Evolutionary conservation across 1,140 invertebrate genomes (phyloP), one percentile per base, ranked within the genome.

Genomic region (Pogonomyrmex californicus): DNA sequence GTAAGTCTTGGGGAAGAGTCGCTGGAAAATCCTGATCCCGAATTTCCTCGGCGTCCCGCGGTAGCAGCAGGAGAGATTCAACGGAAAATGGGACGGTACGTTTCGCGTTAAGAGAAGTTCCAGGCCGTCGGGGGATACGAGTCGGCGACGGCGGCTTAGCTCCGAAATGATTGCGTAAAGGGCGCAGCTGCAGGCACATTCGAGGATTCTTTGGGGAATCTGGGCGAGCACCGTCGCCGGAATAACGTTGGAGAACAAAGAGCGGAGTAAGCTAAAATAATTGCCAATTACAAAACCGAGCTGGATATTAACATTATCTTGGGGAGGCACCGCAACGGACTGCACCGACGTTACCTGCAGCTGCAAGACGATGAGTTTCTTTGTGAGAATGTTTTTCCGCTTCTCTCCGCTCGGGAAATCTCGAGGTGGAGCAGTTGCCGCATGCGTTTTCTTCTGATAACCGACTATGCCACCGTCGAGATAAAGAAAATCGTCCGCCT

Each of bases 271-370:
- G 91, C 91, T 87, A 82, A 92, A 92, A 93, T 93, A 93, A 93
- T 93, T 93, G 92, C 85, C 92, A 93, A 92, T 93, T 93, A 93
- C 87, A 92, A 92, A 93, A 87, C 90, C 89, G 83, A 88, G 91
- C 82, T 47, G 88, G 90, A 93, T 93, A 93, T 93, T 92, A 92
- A 91, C 92, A 92, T 93, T 93, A 93, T 93, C 92, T 93, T 63
- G 62, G 58, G 66, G 36, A 54, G 70, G 51, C 47, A 87, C 63
- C 23, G 47, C 36, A 9, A 49, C 68, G n/a, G 14, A 47, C 68
- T 63, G 77, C 23, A 23, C 63, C 63, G 73, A 76, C 82, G 65
- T 47, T 77, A 86, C 58, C 71, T 60, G 71, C 83, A 54, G 66
- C 60, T 44, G 60, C 51, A 78, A 49, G 66, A 73, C 78, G 66